A percentile compares a stretch with the other conserved stretches of the same genome.
Conservation (phyloP, 2,113 vertebrate species). For the Corythaixoides concolor region DNA sequence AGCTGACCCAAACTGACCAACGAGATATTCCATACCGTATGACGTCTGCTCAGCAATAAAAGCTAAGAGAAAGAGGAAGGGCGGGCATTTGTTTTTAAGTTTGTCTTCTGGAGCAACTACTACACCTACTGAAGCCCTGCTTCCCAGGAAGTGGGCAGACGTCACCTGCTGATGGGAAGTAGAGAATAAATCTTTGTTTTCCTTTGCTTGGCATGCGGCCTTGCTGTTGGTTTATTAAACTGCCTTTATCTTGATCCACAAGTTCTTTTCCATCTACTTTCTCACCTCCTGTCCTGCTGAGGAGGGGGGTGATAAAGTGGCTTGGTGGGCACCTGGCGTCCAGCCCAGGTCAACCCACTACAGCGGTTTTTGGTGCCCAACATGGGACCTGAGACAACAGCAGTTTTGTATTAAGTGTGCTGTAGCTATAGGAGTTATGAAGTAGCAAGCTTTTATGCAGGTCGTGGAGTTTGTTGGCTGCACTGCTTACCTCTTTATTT, state of each 20-base stretch:
- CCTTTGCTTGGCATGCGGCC: neutral
- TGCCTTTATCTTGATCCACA: neutral
- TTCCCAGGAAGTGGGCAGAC: neutral
- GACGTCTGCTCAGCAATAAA: neutral
- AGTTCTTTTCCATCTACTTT: neutral
- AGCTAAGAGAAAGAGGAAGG: neutral
- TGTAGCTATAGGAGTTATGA: too few species aligned
- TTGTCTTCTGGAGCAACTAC: neutral
- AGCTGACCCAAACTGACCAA: neutral
- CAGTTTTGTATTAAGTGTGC: too few species aligned
- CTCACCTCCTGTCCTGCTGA: neutral
- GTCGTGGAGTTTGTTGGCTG: too few species aligned
- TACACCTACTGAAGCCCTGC: neutral
- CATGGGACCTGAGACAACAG: too few species aligned
- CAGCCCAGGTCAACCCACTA: neutral
- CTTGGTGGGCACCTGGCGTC: neutral
- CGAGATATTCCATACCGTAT: neutral
- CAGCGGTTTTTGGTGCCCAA: too few species aligned
- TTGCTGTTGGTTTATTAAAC: neutral
- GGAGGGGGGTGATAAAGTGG: neutral
- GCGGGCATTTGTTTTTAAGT: accelerated
- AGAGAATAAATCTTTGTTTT: neutral
- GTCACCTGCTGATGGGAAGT: neutral
- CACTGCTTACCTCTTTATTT: too few species aligned
- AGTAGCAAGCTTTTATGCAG: too few species aligned